Conservation (phyloP, 2,113 vertebrate species). For the Psammodynastes pulverulentus region DNA sequence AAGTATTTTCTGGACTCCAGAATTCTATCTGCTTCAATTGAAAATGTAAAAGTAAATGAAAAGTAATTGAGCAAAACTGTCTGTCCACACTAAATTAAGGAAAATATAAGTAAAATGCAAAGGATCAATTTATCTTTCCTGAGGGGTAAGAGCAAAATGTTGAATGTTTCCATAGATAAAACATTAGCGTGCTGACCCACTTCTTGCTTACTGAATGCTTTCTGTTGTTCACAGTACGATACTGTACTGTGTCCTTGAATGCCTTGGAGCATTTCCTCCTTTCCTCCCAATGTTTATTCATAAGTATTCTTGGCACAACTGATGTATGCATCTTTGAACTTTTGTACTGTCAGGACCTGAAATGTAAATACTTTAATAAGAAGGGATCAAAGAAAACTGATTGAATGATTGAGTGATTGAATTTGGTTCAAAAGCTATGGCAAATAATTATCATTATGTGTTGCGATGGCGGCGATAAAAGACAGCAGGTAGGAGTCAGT, state of each 20-base stretch:
- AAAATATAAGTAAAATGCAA: slow-evolving; percentile 2
- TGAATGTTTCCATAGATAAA: slow-evolving; percentile 4
- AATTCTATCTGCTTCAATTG: background rate
- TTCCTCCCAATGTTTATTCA: background rate
- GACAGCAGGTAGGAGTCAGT: no score
- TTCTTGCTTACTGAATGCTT: background rate
- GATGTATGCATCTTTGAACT: background rate
- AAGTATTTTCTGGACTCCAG: background rate
- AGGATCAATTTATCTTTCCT: background rate
- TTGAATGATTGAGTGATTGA: no score
- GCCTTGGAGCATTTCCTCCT: background rate
- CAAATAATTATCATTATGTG: background rate
- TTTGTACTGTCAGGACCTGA: background rate
- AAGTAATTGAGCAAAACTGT: background rate
- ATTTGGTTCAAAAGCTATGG: background rate
- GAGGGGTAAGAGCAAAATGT: background rate
- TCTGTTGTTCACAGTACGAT: background rate
- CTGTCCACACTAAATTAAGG: background rate
- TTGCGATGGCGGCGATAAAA: no score
- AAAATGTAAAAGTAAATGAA: background rate
- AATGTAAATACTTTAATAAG: background rate
- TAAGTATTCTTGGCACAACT: slow-evolving; percentile 29
- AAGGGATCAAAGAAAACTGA: background rate
- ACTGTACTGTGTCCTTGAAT: background rate
- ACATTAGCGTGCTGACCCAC: slow-evolving; percentile 1